Percentiles rank a stretch among this genome's conserved stretches.
Conservation (phyloP, 2,888 invertebrate species). For the Peribatodes rhomboidaria region DNA sequence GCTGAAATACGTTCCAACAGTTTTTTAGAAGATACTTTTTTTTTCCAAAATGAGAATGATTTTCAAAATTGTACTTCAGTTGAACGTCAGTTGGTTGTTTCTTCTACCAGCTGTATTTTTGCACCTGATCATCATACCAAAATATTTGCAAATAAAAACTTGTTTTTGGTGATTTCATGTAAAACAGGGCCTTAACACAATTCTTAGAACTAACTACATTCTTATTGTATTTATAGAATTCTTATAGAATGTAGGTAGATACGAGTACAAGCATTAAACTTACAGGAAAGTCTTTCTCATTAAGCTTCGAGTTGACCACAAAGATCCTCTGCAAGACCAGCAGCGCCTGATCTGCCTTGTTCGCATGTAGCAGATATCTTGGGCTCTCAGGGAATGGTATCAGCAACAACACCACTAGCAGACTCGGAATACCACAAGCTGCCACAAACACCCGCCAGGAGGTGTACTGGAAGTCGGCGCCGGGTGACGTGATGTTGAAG, state of each 20-base stretch:
- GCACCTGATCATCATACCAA: too few relatives aligned
- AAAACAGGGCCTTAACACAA: too few relatives aligned
- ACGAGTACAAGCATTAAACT: constrained; percentile 50
- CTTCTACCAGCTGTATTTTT: too few relatives aligned
- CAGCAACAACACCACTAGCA: constrained; percentile 81
- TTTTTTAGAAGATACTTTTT: too few relatives aligned
- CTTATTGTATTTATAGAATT: too few relatives aligned
- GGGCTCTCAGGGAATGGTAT: constrained; percentile 87
- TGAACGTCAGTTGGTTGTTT: too few relatives aligned
- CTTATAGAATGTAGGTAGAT: not conserved
- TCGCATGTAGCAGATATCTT: constrained; percentile 82
- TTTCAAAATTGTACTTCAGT: too few relatives aligned
- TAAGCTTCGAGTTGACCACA: constrained; percentile 81
- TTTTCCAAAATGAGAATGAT: too few relatives aligned
- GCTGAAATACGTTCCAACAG: too few relatives aligned
- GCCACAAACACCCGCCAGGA: constrained; percentile 89
- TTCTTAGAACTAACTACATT: too few relatives aligned
- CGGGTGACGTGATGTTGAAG: constrained; percentile 67
- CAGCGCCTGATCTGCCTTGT: constrained; percentile 80
- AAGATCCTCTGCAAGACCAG: constrained; percentile 85
- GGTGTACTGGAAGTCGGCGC: constrained; percentile 77
- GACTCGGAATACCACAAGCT: constrained; percentile 86
- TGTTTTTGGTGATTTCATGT: too few relatives aligned
- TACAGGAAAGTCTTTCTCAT: constrained; percentile 84
- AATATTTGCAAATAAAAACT: too few relatives aligned